These are phyloP conservation scores for Aromia moschata DNA, from an alignment of 2,888 invertebrate genomes.

Conservation along the genomic window DNA sequence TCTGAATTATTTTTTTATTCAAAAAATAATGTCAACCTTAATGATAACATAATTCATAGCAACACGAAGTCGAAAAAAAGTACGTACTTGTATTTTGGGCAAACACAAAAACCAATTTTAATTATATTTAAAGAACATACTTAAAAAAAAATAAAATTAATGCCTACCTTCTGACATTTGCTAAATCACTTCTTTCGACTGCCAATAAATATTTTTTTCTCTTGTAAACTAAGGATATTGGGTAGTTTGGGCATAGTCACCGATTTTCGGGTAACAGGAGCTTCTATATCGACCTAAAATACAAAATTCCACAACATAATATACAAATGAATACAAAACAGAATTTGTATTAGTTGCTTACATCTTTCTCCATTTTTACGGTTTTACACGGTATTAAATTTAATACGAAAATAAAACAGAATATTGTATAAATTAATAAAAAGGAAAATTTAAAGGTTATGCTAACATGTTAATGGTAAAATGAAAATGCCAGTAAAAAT, in stretches of 20 bases:
- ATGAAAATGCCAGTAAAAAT: conserved; percentile 16
- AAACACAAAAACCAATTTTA: no score
- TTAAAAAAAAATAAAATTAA: no score
- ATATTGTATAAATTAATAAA: no score
- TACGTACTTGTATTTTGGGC: no score
- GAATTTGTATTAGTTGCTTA: conserved; percentile 24
- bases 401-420: conserved; percentile 18
- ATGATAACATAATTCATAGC: no score
- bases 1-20: no score
- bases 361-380: conserved; percentile 38
- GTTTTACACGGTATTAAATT: background rate
- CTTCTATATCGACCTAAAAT: conserved; percentile 52
- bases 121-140: no score
- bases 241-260: conserved; percentile 73
- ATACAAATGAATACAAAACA: conserved; percentile 1
- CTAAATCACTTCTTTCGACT: conserved; percentile 92
- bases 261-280: conserved; percentile 41
- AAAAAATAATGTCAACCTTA: no score
- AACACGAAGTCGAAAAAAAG: no score
- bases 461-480: conserved; percentile 24
- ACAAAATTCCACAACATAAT: conserved; percentile 6
- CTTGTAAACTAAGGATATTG: conserved; percentile 76
- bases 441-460: conserved; percentile 22
- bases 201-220: conserved; percentile 91
- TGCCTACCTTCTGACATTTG: conserved; percentile 81